Evolutionary conservation across 2,113 vertebrate species (phyloP).

Genomic region (Melanocharis versteri): DNA sequence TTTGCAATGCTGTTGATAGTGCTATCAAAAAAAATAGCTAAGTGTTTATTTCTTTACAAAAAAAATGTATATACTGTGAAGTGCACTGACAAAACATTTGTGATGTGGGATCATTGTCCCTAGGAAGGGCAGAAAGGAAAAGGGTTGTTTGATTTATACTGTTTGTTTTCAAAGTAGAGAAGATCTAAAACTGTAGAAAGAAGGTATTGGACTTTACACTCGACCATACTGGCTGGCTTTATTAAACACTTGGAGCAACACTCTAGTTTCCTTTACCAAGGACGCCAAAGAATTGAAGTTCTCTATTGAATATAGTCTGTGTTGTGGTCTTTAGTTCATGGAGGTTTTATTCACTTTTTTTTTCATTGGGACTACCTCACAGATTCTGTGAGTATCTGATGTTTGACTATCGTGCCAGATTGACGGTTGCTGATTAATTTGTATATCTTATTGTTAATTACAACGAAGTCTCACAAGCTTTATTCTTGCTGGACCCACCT

Average conservation of each 20-base stretch:
- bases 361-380: background rate
- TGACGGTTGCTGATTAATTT: background rate
- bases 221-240: background rate
- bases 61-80: background rate
- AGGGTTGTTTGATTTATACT: background rate
- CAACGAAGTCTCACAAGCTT: background rate
- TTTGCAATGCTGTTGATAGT: background rate
- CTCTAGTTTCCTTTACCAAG: background rate
- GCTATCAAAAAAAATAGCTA: background rate
- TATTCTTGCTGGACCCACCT: background rate
- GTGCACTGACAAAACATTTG: background rate
- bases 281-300: background rate
- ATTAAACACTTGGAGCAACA: background rate
- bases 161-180: background rate
- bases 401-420: background rate
- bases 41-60: background rate
- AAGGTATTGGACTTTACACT: background rate
- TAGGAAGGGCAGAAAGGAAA: background rate
- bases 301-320: background rate
- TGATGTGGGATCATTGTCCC: background rate
- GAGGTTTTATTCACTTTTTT: background rate
- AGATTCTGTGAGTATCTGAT: background rate
- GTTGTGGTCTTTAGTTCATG: background rate
- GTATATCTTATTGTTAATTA: background rate
- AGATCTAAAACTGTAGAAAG: background rate